Conservation (phyloP, 2,113 vertebrate genomes). For the Sinocyclocheilus maitianheensis region DNA sequence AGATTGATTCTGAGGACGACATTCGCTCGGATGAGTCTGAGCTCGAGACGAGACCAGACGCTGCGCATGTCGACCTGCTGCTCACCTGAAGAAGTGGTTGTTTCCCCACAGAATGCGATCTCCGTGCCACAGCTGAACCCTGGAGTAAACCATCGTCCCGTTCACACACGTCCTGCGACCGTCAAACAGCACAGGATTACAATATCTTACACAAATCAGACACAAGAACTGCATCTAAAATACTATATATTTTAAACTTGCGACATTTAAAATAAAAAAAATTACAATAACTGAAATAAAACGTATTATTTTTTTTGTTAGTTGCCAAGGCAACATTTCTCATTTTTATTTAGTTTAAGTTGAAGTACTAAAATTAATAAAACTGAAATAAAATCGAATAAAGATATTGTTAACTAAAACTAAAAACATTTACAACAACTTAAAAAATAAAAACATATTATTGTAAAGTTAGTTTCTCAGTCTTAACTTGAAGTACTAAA, state of each 20-base stretch:
- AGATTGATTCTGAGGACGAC: conserved; percentile 85
- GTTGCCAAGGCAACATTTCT: neutral
- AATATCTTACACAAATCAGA: neutral
- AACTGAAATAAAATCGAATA: no score
- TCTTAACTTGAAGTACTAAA: neutral
- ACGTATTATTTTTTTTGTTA: neutral
- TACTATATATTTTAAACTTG: neutral
- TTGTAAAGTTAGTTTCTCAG: neutral
- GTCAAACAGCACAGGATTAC: conserved; percentile 39
- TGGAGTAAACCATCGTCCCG: conserved; percentile 81
- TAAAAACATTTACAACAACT: neutral
- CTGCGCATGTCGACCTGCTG: neutral
- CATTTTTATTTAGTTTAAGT: neutral
- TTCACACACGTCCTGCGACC: conserved; percentile 91
- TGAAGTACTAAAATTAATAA: no score
- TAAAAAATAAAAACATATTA: neutral
- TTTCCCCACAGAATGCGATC: conserved; percentile 98
- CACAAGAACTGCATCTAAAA: neutral
- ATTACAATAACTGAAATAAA: neutral
- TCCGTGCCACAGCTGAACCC: conserved; percentile 92
- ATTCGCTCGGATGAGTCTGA: neutral
- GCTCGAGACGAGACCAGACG: no score
- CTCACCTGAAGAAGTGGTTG: conserved; percentile 98
- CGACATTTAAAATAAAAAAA: neutral
- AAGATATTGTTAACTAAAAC: no score